A percentile compares a stretch with the other conserved stretches of the same genome.
These are phyloP conservation scores for Drosophila stalkeri DNA, from an alignment of 2,888 invertebrate species.

Conservation along the genomic window DNA sequence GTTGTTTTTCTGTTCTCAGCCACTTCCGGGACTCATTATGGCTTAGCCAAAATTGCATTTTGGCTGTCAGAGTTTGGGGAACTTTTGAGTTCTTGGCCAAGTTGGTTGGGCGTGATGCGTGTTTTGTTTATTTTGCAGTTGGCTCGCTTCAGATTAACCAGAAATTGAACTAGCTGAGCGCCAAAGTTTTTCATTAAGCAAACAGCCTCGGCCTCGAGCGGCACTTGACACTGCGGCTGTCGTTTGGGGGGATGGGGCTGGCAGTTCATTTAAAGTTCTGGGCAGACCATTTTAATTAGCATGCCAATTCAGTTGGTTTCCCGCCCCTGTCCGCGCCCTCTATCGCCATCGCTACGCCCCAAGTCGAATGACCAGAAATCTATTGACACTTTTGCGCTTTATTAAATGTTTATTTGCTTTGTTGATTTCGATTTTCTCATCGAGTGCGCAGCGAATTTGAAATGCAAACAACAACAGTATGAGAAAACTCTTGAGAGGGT, in stretches of 20 bases:
- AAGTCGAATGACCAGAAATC: slow-evolving; percentile 56
- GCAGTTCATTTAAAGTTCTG: slow-evolving; percentile 76
- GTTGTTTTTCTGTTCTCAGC: slow-evolving; percentile 44
- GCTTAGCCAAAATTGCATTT: slow-evolving; percentile 49
- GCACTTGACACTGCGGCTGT: slow-evolving; percentile 50
- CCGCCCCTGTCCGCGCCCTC: neutral
- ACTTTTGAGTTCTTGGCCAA: slow-evolving; percentile 57
- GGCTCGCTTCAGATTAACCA: slow-evolving; percentile 47
- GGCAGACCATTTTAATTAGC: slow-evolving; percentile 71
- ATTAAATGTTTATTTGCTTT: slow-evolving; percentile 79
- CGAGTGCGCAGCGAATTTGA: slow-evolving; percentile 73
- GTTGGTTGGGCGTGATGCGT: slow-evolving; percentile 42
- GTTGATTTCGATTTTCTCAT: slow-evolving; percentile 77
- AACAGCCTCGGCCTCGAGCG: neutral
- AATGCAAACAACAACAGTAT: slow-evolving; percentile 68
- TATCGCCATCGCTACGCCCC: neutral
- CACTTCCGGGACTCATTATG: slow-evolving; percentile 73
- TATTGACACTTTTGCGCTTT: slow-evolving; percentile 76
- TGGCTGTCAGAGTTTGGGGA: slow-evolving; percentile 29
- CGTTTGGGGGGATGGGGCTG: slow-evolving; percentile 61
- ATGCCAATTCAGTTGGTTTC: slow-evolving; percentile 34
- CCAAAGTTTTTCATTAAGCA: slow-evolving; percentile 69
- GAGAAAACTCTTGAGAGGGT: slow-evolving; percentile 11
- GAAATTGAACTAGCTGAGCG: slow-evolving; percentile 54
- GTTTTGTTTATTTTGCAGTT: slow-evolving; percentile 47